Conservation (phyloP, 2,888 invertebrate genomes). For the Drosophila tanythrix region DNA sequence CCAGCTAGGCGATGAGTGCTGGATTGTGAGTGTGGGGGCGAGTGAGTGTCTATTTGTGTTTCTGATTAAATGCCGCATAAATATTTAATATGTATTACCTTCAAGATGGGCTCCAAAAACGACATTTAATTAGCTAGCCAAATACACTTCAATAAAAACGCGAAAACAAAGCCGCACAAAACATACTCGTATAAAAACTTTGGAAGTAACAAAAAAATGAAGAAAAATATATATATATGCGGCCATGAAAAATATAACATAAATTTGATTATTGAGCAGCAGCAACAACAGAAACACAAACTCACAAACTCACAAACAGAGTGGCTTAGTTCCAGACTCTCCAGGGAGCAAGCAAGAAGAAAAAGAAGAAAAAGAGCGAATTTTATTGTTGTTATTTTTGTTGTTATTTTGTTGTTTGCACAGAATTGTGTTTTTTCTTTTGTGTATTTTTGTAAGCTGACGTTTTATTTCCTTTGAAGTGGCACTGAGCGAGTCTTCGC, state of each 20-base stretch:
- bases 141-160: conserved; percentile 46
- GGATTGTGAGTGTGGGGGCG: not conserved
- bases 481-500: conserved; percentile 15
- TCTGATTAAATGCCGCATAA: conserved; percentile 65
- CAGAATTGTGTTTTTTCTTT: conserved; percentile 33
- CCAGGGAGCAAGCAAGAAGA: conserved; percentile 14
- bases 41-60: conserved; percentile 14
- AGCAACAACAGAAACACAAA: conserved; percentile 28
- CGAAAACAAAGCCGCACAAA: conserved; percentile 11
- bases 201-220: conserved; percentile 13
- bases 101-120: conserved; percentile 33
- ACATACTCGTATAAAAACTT: conserved; percentile 20
- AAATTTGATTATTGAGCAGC: conserved; percentile 66
- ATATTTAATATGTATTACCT: conserved; percentile 59
- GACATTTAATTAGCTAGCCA: conserved; percentile 69
- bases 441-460: conserved; percentile 44
- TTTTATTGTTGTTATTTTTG: conserved; percentile 28
- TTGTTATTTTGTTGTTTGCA: conserved; percentile 26
- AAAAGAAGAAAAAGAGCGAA: not conserved
- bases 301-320: conserved; percentile 31
- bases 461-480: conserved; percentile 77
- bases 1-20: not conserved
- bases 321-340: conserved; percentile 47
- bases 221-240: conserved; percentile 1
- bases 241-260: conserved; percentile 56